Evolutionary conservation across 2,888 invertebrate genomes (phyloP).

Genomic region (Saturnia japonica): DNA sequence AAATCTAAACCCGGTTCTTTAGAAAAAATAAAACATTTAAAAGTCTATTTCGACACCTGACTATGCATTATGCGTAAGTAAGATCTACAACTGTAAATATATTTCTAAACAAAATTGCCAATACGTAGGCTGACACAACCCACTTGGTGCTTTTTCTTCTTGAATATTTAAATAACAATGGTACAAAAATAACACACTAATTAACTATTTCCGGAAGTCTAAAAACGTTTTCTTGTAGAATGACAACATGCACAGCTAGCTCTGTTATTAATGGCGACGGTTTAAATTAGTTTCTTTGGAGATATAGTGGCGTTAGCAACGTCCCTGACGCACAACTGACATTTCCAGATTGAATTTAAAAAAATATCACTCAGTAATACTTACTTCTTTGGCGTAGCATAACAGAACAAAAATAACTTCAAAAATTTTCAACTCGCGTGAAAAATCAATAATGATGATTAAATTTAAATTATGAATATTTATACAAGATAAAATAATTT

Average conservation of each 20-base stretch:
- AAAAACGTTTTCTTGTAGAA: constrained; percentile 24
- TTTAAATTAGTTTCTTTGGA: constrained; percentile 30
- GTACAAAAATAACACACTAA: constrained; percentile 35
- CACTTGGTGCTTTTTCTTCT: constrained; percentile 21
- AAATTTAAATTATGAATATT: too few relatives aligned
- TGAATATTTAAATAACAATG: constrained; percentile 28
- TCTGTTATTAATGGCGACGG: constrained; percentile 13
- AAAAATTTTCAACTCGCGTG: too few relatives aligned
- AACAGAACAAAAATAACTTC: too few relatives aligned
- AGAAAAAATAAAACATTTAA: background rate
- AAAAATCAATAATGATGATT: too few relatives aligned
- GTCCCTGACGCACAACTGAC: constrained; percentile 50
- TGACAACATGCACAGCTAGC: constrained; percentile 25
- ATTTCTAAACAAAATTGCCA: constrained; percentile 32
- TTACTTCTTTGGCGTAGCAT: too few relatives aligned
- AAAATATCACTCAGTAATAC: too few relatives aligned
- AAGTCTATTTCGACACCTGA: background rate
- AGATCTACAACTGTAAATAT: constrained; percentile 8
- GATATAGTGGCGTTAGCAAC: constrained; percentile 24
- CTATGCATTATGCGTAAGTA: background rate
- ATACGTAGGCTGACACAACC: constrained; percentile 34
- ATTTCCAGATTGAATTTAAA: background rate
- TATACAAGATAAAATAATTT: too few relatives aligned
- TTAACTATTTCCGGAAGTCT: constrained; percentile 37
- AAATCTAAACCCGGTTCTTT: background rate